A percentile compares a stretch with the other conserved stretches of the same genome.
These are phyloP conservation scores for Diachrysia chrysitis DNA, from an alignment of 2,888 invertebrate genomes.

Conservation along the genomic window DNA sequence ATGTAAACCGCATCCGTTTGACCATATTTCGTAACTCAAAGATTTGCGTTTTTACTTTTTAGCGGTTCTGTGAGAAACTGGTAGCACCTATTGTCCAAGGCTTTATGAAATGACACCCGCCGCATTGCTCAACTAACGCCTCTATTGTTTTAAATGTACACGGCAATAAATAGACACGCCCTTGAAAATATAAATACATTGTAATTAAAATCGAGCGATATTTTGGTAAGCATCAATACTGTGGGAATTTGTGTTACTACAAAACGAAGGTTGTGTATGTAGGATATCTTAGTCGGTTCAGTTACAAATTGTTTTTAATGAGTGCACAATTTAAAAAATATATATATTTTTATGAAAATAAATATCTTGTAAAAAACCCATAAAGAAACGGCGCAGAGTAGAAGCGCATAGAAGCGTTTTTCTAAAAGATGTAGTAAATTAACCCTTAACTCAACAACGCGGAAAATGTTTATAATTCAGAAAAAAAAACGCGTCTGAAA, in stretches of 20 bases:
- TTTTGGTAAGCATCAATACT: constrained; percentile 62
- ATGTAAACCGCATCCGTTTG: constrained; percentile 54
- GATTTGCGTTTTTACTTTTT: constrained; percentile 63
- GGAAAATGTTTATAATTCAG: no score
- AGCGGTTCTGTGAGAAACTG: constrained; percentile 73
- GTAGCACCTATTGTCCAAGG: constrained; percentile 70
- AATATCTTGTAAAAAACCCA: no score
- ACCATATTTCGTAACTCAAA: constrained; percentile 52
- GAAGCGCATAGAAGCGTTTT: no score
- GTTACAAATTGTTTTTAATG: not conserved
- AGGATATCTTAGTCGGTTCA: not conserved
- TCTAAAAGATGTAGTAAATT: no score
- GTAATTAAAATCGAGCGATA: constrained; percentile 64
- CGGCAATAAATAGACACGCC: constrained; percentile 64
- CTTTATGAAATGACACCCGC: constrained; percentile 78
- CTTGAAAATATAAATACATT: constrained; percentile 66
- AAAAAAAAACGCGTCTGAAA: no score
- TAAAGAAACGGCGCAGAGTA: no score
- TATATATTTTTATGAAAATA: no score
- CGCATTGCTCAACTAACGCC: constrained; percentile 67
- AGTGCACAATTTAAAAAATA: no score
- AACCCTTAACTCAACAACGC: no score
- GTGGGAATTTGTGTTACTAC: constrained; percentile 56
- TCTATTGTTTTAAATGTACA: constrained; percentile 74
- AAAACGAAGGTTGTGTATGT: not conserved